Base-by-base conservation (phyloP, 1,140 invertebrate genomes). In the Phthorimaea operculella region DNA sequence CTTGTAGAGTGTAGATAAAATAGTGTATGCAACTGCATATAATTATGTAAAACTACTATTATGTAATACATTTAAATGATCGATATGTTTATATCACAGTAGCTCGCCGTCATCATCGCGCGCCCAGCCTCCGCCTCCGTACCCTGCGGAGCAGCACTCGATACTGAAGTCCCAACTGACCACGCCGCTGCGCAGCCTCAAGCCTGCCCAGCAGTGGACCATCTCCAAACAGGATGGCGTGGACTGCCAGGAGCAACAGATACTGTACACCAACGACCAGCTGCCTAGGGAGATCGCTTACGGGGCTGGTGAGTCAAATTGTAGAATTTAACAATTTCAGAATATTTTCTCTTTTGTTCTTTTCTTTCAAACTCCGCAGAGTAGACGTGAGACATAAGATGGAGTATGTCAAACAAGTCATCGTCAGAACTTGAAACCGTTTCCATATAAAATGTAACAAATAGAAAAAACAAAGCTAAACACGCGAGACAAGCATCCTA, bases 121-220 rank as follows among this genome's bases (percentile, higher is more conserved):
- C 14, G 69, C 62, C 0, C 61, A 74, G 39, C 67, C 74, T 0
- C 78, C 80, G 0, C 79, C 80, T 0, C 78, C 79, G 0, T 82
- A 83, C 60, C 64, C 55, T 8, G 52, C 76, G 0, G 70, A 76
- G 0, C 82, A 85, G 36, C 85, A 84, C 49, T 86, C 85, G 0
- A 86, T 86, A 16, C 72, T 86, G 15, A 86, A 86, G 61, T 87
- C 76, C 1, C 83, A 86, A 57, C 71, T 86, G 9, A 80, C 76
- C 11, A 57, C 74, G 48, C 42, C 68, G 6, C 75, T 71, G 18
- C 56, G 75, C 0, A 44, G 63, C 6, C 56, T 78, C 45, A 86
- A 86, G 45, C 75, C 78, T 0, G 64, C 82, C 14, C 83, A 86
- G 28, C 85, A 85, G 28, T 86, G 83, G 85, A 86, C 83, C 0